Evolutionary conservation across 2,797 vertebrate genomes (phyloP).

Genomic region (Coracias cyanogaster): DNA sequence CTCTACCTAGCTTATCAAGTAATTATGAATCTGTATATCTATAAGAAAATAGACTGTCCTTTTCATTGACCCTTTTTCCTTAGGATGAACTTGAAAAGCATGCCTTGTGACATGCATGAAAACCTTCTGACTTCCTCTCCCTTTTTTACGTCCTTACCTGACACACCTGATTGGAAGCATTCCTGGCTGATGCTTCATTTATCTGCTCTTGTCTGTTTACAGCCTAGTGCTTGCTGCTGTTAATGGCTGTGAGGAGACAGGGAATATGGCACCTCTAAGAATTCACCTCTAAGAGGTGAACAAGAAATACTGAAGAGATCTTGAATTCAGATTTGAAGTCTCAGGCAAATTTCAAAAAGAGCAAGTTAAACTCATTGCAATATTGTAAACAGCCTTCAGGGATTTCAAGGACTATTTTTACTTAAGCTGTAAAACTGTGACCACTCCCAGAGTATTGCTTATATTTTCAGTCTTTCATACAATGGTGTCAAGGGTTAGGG

Average conservation of each 20-base stretch:
- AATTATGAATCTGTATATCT: not conserved
- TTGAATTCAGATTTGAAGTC: not conserved
- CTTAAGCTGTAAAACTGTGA: not conserved
- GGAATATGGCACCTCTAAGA: not conserved
- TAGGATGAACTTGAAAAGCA: not conserved
- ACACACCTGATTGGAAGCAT: not conserved
- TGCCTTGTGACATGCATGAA: not conserved
- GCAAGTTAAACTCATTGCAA: not conserved
- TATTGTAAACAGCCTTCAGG: not conserved
- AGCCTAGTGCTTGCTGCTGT: not conserved
- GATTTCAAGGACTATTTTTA: not conserved
- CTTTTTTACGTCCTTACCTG: not conserved
- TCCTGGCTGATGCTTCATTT: not conserved
- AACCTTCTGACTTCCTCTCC: not conserved
- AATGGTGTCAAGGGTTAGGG: too few relatives aligned
- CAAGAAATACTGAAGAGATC: not conserved
- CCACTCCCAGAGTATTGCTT: not conserved
- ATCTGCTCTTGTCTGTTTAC: not conserved
- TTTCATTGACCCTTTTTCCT: not conserved
- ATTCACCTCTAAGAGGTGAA: not conserved
- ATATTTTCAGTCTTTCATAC: not conserved
- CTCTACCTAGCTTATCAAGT: not conserved
- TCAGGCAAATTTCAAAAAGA: not conserved
- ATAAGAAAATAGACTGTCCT: not conserved
- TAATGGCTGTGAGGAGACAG: not conserved